Conservation (phyloP, 2,888 invertebrate genomes). For the Drosophila greeni region DNA sequence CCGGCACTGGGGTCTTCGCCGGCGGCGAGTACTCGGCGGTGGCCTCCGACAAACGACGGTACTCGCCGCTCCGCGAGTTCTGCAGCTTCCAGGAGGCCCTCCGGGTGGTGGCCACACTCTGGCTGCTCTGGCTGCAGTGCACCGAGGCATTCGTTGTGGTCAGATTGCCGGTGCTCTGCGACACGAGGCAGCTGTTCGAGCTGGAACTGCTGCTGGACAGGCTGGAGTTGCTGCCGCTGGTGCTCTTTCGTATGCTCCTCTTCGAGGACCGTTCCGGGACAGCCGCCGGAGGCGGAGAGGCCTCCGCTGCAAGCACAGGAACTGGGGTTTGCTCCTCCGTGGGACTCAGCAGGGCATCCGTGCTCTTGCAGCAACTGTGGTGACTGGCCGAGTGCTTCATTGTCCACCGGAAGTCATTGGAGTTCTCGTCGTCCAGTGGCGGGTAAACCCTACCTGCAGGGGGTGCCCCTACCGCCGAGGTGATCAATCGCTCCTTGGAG, state of each 20-base stretch:
- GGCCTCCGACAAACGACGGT: conserved; percentile 73
- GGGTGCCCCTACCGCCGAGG: conserved; percentile 14
- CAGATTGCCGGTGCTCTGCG: conserved; percentile 63
- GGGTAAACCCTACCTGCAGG: conserved; percentile 50
- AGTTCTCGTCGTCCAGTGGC: conserved; percentile 70
- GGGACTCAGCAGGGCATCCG: conserved; percentile 70
- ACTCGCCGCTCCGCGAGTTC: conserved; percentile 68
- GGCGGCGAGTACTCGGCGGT: conserved; percentile 62
- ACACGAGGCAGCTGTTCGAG: conserved; percentile 57
- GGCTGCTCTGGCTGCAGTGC: conserved; percentile 59
- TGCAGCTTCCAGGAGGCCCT: conserved; percentile 76
- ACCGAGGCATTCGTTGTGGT: conserved; percentile 61
- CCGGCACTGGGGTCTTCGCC: conserved; percentile 50
- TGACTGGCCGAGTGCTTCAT: conserved; percentile 72
- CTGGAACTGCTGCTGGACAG: conserved; percentile 68
- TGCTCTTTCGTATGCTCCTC: conserved; percentile 47
- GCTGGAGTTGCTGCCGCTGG: conserved; percentile 67
- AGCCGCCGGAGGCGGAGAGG: conserved; percentile 1
- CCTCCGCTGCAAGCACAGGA: conserved; percentile 5
- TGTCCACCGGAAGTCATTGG: conserved; percentile 65
- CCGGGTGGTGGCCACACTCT: conserved; percentile 63
- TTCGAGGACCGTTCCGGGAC: conserved; percentile 26
- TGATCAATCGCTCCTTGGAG: conserved; percentile 56
- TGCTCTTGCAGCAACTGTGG: conserved; percentile 75
- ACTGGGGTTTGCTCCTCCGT: conserved; percentile 39